phyloP scores from a whole-genome alignment of 2,888 invertebrate species.

The Cyrtodaria siliqua region DNA sequence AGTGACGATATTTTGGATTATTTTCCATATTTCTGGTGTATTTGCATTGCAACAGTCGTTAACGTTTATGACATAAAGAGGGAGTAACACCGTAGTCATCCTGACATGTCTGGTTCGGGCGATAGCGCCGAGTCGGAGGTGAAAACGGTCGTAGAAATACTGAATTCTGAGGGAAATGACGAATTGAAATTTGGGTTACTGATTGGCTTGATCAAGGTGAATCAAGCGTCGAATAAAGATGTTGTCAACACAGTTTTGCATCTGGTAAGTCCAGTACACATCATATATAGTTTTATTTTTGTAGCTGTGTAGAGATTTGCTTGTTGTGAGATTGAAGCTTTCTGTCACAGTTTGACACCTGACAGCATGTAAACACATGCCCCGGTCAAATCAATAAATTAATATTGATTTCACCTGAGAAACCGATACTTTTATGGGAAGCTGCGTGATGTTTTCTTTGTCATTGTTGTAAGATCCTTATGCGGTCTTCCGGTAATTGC shows the following conservation, averaged over 20 bases:
- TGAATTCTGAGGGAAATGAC: slow-evolving; percentile 98
- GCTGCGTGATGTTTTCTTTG: no score
- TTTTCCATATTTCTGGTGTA: slow-evolving; percentile 47
- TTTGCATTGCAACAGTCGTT: slow-evolving; percentile 17
- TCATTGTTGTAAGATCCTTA: no score
- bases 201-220: slow-evolving; percentile 98
- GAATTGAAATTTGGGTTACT: slow-evolving; percentile 98
- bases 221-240: slow-evolving; percentile 98
- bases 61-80: slow-evolving; percentile 14
- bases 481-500: no score
- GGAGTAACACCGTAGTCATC: neutral
- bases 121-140: slow-evolving; percentile 75
- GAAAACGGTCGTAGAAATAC: slow-evolving; percentile 93
- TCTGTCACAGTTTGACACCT: no score
- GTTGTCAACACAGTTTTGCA: slow-evolving; percentile 99
- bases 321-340: no score
- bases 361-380: no score
- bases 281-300: no score
- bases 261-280: slow-evolving; percentile 92
- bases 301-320: no score
- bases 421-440: no score
- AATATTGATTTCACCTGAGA: no score
- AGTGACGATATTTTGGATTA: slow-evolving; percentile 9
- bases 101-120: slow-evolving; percentile 68
- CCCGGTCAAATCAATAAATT: no score